Conservation (phyloP, 2,888 invertebrate species). For the Patella pellucida region DNA sequence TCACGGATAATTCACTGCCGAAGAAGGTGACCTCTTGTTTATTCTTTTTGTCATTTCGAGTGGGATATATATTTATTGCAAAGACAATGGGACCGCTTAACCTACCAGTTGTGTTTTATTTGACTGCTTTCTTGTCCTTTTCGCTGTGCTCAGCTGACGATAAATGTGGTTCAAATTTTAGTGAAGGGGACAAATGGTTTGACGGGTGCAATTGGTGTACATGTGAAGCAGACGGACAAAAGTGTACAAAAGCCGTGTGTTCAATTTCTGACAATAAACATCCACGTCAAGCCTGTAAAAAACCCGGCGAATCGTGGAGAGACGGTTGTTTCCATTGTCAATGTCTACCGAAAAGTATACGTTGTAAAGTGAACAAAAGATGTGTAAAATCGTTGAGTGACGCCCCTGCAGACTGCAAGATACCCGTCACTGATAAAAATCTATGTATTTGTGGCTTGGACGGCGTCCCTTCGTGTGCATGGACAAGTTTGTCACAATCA, state of each 20-base stretch:
- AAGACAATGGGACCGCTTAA: no score
- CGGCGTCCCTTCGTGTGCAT: conserved; percentile 34
- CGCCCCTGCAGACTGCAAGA: conserved; percentile 20
- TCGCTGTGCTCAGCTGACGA: not conserved
- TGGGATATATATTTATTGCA: no score
- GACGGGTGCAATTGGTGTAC: conserved; percentile 43
- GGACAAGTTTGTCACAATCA: not conserved
- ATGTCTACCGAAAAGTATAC: conserved; percentile 29
- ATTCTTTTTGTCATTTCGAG: no score
- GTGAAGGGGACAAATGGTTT: conserved; percentile 39
- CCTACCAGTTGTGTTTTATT: no score
- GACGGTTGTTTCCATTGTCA: conserved; percentile 37
- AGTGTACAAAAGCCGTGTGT: conserved; percentile 32
- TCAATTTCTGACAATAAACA: not conserved
- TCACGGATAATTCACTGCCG: no score
- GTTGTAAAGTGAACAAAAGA: conserved; percentile 26
- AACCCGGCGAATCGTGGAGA: conserved; percentile 28
- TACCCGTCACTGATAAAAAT: conserved; percentile 20
- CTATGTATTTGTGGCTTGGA: conserved; percentile 38
- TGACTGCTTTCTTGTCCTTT: not conserved
- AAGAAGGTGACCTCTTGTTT: no score
- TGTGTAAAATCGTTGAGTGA: conserved; percentile 25
- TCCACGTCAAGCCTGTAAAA: not conserved
- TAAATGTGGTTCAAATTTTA: conserved; percentile 22
- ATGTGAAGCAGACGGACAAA: conserved; percentile 24